phyloP scores from a whole-genome alignment of 2,113 vertebrate genomes.

The Peromyscus californicus region DNA sequence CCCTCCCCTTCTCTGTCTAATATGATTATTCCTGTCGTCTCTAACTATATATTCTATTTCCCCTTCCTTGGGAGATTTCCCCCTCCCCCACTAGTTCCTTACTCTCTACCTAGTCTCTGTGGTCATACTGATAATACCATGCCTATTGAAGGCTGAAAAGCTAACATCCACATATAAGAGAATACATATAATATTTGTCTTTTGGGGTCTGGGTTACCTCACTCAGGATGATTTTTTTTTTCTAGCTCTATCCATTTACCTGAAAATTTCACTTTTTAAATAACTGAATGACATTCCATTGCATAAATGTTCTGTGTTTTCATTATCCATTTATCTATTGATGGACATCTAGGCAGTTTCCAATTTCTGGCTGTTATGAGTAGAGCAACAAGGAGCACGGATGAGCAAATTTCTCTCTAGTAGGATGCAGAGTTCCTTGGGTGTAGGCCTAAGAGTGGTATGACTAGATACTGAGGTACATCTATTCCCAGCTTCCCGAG shows the following conservation, averaged over 20 bases:
- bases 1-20: neutral
- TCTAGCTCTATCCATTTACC: neutral
- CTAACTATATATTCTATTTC: neutral
- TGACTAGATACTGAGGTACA: neutral
- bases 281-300: neutral
- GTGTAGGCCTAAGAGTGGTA: neutral
- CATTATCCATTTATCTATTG: neutral
- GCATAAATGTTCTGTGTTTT: neutral
- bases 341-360: neutral
- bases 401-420: neutral
- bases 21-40: neutral
- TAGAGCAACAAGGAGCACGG: no score
- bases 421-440: neutral
- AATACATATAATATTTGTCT: neutral
- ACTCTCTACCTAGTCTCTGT: neutral
- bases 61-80: neutral
- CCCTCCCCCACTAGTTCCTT: neutral
- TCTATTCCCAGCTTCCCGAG: neutral
- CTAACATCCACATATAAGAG: neutral
- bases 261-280: neutral
- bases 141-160: neutral
- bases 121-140: neutral
- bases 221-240: neutral
- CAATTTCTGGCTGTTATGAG: neutral
- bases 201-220: neutral